Conservation (phyloP, 2,888 invertebrate species). For the Stenodera caucasica region DNA sequence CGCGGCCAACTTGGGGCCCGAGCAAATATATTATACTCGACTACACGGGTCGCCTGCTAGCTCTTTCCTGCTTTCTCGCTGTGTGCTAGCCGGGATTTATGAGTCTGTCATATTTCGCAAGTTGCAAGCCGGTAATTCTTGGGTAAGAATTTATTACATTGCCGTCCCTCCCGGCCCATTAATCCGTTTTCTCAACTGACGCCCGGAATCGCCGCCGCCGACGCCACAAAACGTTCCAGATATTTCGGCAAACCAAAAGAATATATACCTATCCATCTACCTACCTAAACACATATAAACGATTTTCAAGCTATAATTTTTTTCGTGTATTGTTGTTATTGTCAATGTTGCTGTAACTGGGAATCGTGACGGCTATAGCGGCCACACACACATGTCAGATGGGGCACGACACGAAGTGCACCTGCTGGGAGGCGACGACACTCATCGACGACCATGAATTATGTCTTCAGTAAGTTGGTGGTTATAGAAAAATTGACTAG, state of each 20-base stretch:
- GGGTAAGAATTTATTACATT: slow-evolving; percentile 62
- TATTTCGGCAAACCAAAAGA: too few relatives aligned
- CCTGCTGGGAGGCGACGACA: slow-evolving; percentile 51
- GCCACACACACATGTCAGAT: slow-evolving; percentile 48
- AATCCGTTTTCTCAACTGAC: slow-evolving; percentile 47
- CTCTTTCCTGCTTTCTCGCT: slow-evolving; percentile 50
- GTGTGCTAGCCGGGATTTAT: slow-evolving; percentile 58
- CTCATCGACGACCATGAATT: slow-evolving; percentile 39
- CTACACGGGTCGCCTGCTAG: slow-evolving; percentile 52
- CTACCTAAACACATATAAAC: too few relatives aligned
- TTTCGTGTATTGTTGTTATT: background rate
- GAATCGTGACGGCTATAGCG: slow-evolving; percentile 42
- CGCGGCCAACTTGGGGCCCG: slow-evolving; percentile 46
- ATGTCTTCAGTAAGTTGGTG: slow-evolving; percentile 35
- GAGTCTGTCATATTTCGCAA: slow-evolving; percentile 64
- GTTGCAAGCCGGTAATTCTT: slow-evolving; percentile 64
- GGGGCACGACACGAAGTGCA: slow-evolving; percentile 44
- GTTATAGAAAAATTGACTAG: slow-evolving; percentile 11
- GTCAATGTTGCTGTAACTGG: slow-evolving; percentile 25
- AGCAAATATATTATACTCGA: slow-evolving; percentile 47
- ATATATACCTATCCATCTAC: too few relatives aligned
- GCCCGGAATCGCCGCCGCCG: slow-evolving; percentile 40
- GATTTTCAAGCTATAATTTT: background rate
- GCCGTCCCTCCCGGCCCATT: slow-evolving; percentile 59
- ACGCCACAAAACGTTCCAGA: slow-evolving; percentile 5